Conservation (phyloP, 2,888 invertebrate genomes). For the Epicampocera succincta region DNA sequence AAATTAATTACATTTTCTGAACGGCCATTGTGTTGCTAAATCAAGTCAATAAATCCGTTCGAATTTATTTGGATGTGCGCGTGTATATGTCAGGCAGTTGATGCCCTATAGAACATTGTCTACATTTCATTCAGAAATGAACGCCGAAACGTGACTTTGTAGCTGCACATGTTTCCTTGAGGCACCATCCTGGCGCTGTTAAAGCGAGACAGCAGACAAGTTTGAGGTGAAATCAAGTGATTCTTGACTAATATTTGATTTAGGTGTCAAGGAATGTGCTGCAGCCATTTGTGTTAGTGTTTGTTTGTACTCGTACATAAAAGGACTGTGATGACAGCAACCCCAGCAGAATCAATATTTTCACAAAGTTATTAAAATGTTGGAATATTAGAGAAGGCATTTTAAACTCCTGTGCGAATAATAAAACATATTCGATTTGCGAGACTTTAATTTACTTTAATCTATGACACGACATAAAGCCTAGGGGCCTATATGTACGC, state of each 20-base stretch:
- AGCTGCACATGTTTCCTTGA: conserved; percentile 49
- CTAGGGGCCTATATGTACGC: too few species aligned
- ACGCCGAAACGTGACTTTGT: conserved; percentile 54
- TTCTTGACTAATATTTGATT: conserved; percentile 16
- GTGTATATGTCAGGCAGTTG: neutral
- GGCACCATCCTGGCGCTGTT: neutral
- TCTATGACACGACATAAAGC: too few species aligned
- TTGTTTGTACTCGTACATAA: too few species aligned
- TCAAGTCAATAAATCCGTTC: conserved; percentile 42
- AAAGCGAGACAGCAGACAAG: neutral
- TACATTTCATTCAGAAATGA: conserved; percentile 31
- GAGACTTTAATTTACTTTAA: too few species aligned
- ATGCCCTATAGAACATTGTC: too few species aligned
- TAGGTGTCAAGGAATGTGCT: conserved; percentile 6
- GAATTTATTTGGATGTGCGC: neutral
- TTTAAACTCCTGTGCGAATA: too few species aligned
- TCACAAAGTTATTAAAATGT: too few species aligned
- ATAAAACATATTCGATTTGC: too few species aligned
- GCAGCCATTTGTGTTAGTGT: too few species aligned
- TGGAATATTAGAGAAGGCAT: too few species aligned
- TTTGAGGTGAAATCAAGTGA: neutral
- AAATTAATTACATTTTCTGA: conserved; percentile 44
- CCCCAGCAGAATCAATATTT: too few species aligned
- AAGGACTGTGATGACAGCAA: too few species aligned
- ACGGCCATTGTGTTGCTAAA: conserved; percentile 46